phyloP scores from a whole-genome alignment of 1,140 invertebrate genomes.

The Aphelinus certus region DNA sequence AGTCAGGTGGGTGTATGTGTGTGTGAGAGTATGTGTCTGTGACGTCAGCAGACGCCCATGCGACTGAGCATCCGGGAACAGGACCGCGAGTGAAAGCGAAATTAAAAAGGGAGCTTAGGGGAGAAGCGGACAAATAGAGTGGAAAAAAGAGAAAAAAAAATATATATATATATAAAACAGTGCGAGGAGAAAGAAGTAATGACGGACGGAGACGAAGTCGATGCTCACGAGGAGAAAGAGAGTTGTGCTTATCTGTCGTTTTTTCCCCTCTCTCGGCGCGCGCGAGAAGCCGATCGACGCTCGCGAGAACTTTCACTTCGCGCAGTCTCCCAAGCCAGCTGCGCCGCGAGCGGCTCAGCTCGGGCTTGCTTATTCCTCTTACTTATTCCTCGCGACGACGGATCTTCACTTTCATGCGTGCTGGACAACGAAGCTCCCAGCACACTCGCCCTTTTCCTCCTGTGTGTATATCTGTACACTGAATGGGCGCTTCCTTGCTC shows the following conservation, averaged over 20 bases:
- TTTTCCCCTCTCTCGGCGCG: conserved; percentile 2
- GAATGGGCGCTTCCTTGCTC: too few species aligned
- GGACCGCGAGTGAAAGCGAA: not conserved
- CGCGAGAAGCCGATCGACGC: not conserved
- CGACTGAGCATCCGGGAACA: not conserved
- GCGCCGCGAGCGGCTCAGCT: not conserved
- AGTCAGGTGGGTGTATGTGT: too few species aligned
- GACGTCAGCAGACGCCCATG: not conserved
- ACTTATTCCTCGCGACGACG: conserved; percentile 51
- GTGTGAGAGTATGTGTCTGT: not conserved
- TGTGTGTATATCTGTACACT: not conserved
- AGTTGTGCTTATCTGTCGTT: conserved; percentile 13
- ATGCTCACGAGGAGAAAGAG: conserved; percentile 1
- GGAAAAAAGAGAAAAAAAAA: too few species aligned
- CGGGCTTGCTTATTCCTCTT: conserved; percentile 39
- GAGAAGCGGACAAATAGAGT: too few species aligned
- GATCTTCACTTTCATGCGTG: conserved; percentile 53
- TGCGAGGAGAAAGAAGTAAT: too few species aligned
- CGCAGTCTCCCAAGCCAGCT: conserved; percentile 43
- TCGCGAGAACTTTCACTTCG: conserved; percentile 52
- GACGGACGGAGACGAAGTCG: not conserved
- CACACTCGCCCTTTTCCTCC: not conserved
- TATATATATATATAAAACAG: too few species aligned
- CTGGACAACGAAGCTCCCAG: too few species aligned
- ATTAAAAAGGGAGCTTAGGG: too few species aligned